phyloP scores from a whole-genome alignment of 2,797 vertebrate species.

The Cottoperca gobio region DNA sequence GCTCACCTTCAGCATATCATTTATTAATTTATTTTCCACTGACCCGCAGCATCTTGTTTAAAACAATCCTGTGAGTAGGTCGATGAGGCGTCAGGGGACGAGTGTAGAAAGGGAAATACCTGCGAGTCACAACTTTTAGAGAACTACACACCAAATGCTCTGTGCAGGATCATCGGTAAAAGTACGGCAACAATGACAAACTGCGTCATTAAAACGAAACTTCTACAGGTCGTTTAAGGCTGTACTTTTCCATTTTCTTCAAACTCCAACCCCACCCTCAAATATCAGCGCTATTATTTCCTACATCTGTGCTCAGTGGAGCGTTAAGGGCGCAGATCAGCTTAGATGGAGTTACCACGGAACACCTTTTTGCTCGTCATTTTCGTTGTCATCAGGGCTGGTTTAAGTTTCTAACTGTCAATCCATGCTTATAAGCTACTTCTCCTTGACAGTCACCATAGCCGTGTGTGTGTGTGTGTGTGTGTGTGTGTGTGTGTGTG shows the following conservation, averaged over 20 bases:
- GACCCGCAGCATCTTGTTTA: conserved; percentile 18
- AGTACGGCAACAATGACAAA: neutral
- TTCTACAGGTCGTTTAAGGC: no score
- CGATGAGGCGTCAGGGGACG: conserved; percentile 15
- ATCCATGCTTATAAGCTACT: neutral
- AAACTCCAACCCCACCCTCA: conserved; percentile 1
- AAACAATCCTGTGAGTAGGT: conserved; percentile 22
- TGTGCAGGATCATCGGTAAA: conserved; percentile 14
- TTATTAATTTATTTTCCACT: neutral
- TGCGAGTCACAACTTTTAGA: conserved; percentile 43
- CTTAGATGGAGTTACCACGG: conserved; percentile 43
- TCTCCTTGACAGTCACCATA: neutral
- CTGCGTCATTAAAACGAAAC: no score
- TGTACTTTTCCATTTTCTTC: neutral
- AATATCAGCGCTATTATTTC: conserved; percentile 7
- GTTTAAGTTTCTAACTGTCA: conserved; percentile 20
- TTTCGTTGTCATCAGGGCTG: conserved; percentile 6
- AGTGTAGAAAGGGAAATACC: conserved; percentile 22
- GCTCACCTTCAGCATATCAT: neutral
- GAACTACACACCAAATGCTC: conserved; percentile 22
- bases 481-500: conserved; percentile 32
- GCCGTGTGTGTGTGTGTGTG: conserved; percentile 8
- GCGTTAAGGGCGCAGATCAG: conserved; percentile 34
- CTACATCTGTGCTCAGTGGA: conserved; percentile 18
- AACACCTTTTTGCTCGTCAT: conserved; percentile 32